Evolutionary conservation across 2,888 invertebrate genomes (phyloP).

Genomic region (Charanyca ferruginea): DNA sequence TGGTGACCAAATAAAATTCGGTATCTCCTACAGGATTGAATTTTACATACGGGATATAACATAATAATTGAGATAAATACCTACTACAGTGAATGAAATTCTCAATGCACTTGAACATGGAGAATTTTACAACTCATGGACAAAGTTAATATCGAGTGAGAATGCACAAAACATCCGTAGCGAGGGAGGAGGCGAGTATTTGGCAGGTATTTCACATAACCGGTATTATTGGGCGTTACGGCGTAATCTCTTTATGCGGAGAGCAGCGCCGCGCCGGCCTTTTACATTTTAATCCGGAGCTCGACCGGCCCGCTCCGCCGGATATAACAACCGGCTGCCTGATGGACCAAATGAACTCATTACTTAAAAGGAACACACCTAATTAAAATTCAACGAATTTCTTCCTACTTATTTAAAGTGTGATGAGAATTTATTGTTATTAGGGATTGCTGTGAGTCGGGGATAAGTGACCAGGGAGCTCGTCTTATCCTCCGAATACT

Average conservation of each 20-base stretch:
- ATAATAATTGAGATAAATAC: not conserved
- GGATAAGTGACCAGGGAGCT: conserved; percentile 13
- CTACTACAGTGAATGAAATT: not conserved
- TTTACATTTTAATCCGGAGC: conserved; percentile 68
- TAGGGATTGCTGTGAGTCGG: conserved; percentile 25
- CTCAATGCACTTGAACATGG: conserved; percentile 27
- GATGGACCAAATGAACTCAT: conserved; percentile 60
- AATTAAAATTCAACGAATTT: conserved; percentile 57
- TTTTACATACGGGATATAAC: conserved; percentile 4
- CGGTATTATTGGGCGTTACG: conserved; percentile 68
- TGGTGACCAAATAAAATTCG: not conserved
- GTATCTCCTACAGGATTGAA: not conserved
- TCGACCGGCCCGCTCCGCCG: conserved; percentile 16
- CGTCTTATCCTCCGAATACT: not conserved
- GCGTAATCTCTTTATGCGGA: conserved; percentile 66
- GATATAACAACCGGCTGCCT: conserved; percentile 39
- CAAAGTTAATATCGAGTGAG: conserved; percentile 50
- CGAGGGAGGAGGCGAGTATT: conserved; percentile 33
- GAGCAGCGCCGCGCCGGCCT: conserved; percentile 40
- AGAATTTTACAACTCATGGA: conserved; percentile 9
- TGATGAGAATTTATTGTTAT: conserved; percentile 43
- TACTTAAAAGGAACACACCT: conserved; percentile 52
- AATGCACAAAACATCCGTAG: conserved; percentile 29
- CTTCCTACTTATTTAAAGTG: conserved; percentile 55
- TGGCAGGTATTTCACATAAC: conserved; percentile 67